Percentiles rank a stretch among this genome's conserved stretches.
Conservation (phyloP, 2,113 vertebrate genomes). For the Sorex fumeus region DNA sequence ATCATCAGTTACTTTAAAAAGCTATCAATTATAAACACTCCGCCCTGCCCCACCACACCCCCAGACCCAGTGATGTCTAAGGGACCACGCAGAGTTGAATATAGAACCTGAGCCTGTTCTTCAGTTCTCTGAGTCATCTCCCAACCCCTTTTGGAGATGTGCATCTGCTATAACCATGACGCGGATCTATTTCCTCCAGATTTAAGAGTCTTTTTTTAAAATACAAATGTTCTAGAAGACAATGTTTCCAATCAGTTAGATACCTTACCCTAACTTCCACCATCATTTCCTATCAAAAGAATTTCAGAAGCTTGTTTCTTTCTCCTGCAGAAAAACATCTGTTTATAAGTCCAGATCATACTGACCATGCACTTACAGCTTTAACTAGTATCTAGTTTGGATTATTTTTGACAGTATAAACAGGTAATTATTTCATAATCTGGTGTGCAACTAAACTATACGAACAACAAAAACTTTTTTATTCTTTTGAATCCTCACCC, state of each 20-base stretch:
- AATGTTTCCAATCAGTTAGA: background rate
- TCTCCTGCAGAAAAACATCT: background rate
- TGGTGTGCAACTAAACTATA: too few relatives aligned
- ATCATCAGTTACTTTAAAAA: constrained; percentile 35
- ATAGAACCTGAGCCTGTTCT: too few relatives aligned
- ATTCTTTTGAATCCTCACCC: background rate
- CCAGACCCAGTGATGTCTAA: too few relatives aligned
- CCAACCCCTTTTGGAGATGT: background rate
- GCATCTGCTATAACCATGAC: background rate
- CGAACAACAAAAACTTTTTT: too few relatives aligned
- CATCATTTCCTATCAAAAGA: background rate
- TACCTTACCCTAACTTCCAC: background rate
- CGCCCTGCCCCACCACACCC: background rate
- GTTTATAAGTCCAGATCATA: too few relatives aligned
- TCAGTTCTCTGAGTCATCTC: too few relatives aligned
- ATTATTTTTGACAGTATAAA: too few relatives aligned
- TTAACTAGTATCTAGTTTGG: too few relatives aligned
- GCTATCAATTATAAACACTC: background rate
- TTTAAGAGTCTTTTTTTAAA: constrained; percentile 5
- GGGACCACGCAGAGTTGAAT: too few relatives aligned
- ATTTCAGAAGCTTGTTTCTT: background rate
- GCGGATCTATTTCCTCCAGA: background rate
- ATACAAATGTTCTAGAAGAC: background rate
- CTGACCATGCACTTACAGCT: too few relatives aligned
- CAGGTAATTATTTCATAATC: too few relatives aligned